phyloP scores from a whole-genome alignment of 2,888 invertebrate species.

The Adelphocoris suturalis region DNA sequence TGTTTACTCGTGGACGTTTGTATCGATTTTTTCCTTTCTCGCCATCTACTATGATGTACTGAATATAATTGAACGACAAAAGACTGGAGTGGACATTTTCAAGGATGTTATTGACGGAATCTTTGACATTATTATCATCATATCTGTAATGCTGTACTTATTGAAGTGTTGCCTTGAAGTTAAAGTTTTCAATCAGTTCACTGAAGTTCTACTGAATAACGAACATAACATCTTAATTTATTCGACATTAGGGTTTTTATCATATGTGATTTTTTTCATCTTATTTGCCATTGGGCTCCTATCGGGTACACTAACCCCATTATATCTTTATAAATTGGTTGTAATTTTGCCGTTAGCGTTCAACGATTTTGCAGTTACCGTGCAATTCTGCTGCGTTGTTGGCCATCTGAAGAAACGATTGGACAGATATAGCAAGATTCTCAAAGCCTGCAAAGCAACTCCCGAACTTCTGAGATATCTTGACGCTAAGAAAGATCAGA shows the following conservation, averaged over 20 bases:
- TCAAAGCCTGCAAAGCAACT: not conserved
- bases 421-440: not conserved
- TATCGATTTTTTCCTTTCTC: not conserved
- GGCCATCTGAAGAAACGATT: not conserved
- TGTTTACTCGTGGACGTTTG: not conserved
- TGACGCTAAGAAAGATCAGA: not conserved
- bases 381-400: not conserved
- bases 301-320: not conserved
- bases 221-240: not conserved
- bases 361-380: not conserved
- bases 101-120: not conserved
- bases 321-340: not conserved
- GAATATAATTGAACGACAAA: not conserved
- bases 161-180: not conserved
- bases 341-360: not conserved
- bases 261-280: not conserved
- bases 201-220: not conserved
- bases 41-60: not conserved
- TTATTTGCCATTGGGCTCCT: not conserved
- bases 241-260: not conserved
- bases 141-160: not conserved
- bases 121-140: not conserved
- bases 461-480: not conserved
- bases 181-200: not conserved
- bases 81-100: not conserved